Evolutionary conservation across 2,888 invertebrate species (phyloP), one percentile per base, ranked within the genome.

Genomic region (Branchellion lobata): DNA sequence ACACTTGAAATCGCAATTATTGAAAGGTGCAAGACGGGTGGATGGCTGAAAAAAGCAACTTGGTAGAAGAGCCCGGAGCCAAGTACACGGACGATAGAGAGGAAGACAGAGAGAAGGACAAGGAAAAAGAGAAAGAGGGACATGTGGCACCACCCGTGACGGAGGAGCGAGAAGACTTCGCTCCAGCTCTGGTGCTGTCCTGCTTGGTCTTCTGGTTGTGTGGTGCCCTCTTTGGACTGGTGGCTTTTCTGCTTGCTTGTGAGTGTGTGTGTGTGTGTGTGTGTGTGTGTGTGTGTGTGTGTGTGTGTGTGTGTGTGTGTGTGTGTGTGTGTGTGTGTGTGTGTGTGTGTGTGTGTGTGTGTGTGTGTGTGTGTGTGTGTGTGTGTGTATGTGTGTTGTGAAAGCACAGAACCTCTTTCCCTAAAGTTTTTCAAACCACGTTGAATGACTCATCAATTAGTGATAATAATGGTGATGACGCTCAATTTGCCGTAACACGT

Each of bases 301-400:
- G 11, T 79, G 79, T 73, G 65, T 73, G 53, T 31, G 65, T 79
- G 53, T 47, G 33, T 72, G 72, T 79, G 8, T 72, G 71, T 73
- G 68, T 73, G 34, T 73, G 53, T 79, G 53, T 74, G 40, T 79
- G 53, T 29, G 68, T 73, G 53, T 51, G 57, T 79, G 18, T 51
- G 51, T 79, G 0, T 74, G 51, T 75, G 18, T 61, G 27, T 57
- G 24, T 75, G 40, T 78, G 24, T 68, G 71, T 78, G 27, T 5
- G 47, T 1, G n/a, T n/a, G n/a, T n/a, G n/a, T n/a, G n/a, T n/a
- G n/a, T n/a, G n/a, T n/a, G n/a, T n/a, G n/a, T n/a, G n/a, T n/a
- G n/a, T n/a, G n/a, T n/a, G n/a, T n/a, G n/a, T n/a, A n/a, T n/a
- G n/a, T n/a, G n/a, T n/a, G n/a, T n/a, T n/a, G n/a, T n/a, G n/a